Base-by-base conservation (phyloP, 2,113 vertebrate species). In the Ammodytes marinus region DNA sequence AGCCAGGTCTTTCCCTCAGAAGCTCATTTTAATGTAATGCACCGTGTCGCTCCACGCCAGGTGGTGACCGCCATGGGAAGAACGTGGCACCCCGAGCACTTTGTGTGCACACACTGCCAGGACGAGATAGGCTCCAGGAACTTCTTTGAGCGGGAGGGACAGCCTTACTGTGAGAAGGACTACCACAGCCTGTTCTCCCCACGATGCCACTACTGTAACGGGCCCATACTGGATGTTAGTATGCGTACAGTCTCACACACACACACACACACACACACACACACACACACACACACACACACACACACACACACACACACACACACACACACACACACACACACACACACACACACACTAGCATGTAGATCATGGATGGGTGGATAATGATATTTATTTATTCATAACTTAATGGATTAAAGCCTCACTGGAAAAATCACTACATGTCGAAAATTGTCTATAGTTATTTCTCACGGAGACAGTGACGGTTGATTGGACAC, bases 61-160 rank as follows among this genome's bases (percentile, higher is more conserved):
- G 98, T 99, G 0, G 97, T 99, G 87, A 99, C 98, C 1, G 98
- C 98, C 66, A 99, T 99, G 98, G 98, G 98, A 69, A 96, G 96
- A 85, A 98, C 97, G 0, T 99, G 98, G 98, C 98, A 99, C 85
- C 98, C 98, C 0, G 98, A 99, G 90, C 98, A 99, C 93, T 99
- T 99, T 4, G 98, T 99, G 84, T 99, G 98, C 90, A 98, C 97
- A 79, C 97, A 99, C 93, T 99, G 98, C 93, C 97, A 97, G 91
- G 97, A 98, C 12, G 97, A 99, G 93, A 99, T 99, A 0, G 98
- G 98, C 14, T 98, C 97, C 2, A 96, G 95, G 60, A 99, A 98
- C 93, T 99, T 99, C 95, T 99, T 99, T 70, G 98, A 99, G 92
- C 95, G 97, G 5, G 97, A 99, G 0, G 96, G 98, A 0, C 97